Conservation (phyloP, 2,113 vertebrate species). For the Myotis yumanensis region DNA sequence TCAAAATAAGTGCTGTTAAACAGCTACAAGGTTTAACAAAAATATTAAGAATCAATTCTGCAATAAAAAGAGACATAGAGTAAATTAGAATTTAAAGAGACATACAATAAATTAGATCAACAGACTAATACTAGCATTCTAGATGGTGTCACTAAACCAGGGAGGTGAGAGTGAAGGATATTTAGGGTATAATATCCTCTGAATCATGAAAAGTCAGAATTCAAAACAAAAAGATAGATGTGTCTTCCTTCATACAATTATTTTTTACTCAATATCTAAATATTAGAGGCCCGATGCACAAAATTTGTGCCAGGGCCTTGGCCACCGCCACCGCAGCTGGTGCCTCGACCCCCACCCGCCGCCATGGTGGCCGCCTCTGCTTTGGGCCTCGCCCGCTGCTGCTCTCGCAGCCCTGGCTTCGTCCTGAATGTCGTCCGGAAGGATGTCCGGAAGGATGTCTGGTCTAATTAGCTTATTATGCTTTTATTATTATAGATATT, state of each 20-base stretch:
- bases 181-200: neutral
- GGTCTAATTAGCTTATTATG: no score
- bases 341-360: no score
- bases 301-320: no score
- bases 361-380: no score
- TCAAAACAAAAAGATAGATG: neutral
- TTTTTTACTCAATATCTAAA: neutral
- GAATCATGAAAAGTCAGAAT: neutral
- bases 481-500: neutral
- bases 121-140: neutral
- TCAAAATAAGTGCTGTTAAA: neutral
- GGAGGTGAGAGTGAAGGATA: neutral
- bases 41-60: neutral
- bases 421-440: no score
- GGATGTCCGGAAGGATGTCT: no score
- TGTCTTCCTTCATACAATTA: neutral
- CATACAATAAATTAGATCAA: no score
- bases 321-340: no score
- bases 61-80: neutral
- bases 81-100: neutral
- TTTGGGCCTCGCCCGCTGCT: no score
- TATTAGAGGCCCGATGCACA: no score
- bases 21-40: neutral
- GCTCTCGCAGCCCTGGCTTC: no score
- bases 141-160: neutral